phyloP scores from a whole-genome alignment of 1,140 invertebrate species.

The Drosophila tristis region DNA sequence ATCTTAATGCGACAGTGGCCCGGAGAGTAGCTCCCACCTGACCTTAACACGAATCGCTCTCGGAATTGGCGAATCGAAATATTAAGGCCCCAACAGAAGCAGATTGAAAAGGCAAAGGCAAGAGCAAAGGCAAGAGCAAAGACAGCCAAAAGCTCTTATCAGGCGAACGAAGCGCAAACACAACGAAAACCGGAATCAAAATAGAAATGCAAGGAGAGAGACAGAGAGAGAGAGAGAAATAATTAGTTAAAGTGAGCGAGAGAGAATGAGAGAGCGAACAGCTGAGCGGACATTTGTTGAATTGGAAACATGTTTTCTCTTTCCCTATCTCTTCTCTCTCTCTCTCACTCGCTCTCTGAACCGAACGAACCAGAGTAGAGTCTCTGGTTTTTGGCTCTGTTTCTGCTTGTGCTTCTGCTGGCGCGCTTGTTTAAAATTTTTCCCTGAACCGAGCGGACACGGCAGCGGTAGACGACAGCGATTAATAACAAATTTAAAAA shows the following conservation, averaged over 20 bases:
- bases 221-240: slow-evolving; percentile 1
- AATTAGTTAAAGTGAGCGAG: not conserved
- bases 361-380: no score
- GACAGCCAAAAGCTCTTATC: slow-evolving; percentile 50
- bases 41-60: slow-evolving; percentile 34
- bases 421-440: no score
- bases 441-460: slow-evolving; percentile 43
- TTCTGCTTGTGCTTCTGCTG: no score
- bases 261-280: slow-evolving; percentile 6
- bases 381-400: no score
- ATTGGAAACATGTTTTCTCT: slow-evolving; percentile 13
- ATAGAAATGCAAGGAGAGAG: slow-evolving; percentile 47
- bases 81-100: slow-evolving; percentile 16
- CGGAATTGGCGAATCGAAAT: slow-evolving; percentile 23
- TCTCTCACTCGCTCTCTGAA: no score
- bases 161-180: slow-evolving; percentile 35
- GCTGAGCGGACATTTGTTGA: slow-evolving; percentile 11
- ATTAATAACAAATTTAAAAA: slow-evolving; percentile 6
- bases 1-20: not conserved
- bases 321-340: not conserved
- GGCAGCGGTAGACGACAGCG: slow-evolving; percentile 3
- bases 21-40: not conserved
- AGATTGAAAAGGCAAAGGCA: slow-evolving; percentile 21
- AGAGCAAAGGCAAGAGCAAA: slow-evolving; percentile 1
- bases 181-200: slow-evolving; percentile 74